Conservation (phyloP, 2,797 vertebrate species). For the Nasua narica region DNA sequence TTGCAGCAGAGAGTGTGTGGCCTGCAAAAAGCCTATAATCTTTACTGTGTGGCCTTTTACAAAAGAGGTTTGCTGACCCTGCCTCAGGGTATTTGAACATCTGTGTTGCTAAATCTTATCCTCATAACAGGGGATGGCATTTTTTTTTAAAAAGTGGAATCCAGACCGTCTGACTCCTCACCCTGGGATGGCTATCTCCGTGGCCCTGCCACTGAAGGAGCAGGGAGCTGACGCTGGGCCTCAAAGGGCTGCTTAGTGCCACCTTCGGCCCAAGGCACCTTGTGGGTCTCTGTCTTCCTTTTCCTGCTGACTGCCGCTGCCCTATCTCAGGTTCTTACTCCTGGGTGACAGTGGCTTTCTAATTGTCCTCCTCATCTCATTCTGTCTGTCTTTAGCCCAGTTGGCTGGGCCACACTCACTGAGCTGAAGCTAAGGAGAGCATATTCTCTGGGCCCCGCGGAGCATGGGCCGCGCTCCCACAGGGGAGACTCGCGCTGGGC, state of each 20-base stretch:
- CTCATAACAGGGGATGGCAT: neutral
- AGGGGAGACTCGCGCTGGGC: fast-evolving
- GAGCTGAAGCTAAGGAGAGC: neutral
- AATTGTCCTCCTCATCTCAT: neutral
- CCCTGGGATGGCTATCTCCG: neutral
- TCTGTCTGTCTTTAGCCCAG: neutral
- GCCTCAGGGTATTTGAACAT: neutral
- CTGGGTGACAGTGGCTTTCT: neutral
- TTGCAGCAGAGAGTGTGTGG: neutral
- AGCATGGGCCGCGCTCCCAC: fast-evolving
- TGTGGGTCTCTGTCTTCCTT: neutral
- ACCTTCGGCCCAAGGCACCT: neutral
- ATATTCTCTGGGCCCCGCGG: neutral
- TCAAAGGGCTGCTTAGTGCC: neutral
- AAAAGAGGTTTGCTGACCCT: neutral
- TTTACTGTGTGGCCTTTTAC: neutral
- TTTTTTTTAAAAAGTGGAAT: neutral
- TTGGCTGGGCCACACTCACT: neutral
- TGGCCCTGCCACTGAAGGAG: neutral
- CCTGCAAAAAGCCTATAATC: neutral
- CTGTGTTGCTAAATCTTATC: neutral
- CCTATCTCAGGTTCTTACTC: neutral
- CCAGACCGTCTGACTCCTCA: neutral
- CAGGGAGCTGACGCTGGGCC: neutral
- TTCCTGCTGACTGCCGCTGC: neutral